Base-by-base conservation (phyloP, 2,888 invertebrate species). In the Pemphredon lugubris region DNA sequence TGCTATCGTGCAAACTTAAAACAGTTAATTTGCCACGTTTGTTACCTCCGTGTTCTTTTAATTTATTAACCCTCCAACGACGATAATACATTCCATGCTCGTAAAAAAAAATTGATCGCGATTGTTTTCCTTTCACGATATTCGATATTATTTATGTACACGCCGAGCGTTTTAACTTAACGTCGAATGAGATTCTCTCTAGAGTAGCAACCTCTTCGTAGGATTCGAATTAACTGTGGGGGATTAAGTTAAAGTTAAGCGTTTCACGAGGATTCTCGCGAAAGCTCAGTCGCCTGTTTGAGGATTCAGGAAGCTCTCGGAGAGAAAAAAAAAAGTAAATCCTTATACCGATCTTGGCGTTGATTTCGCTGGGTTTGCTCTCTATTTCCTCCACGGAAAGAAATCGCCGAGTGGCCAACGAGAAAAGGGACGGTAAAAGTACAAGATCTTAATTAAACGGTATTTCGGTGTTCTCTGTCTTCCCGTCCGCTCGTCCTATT, bases 371-470 rank as follows among this genome's bases (percentile, higher is more conserved):
- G 50, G 23, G 58, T 54, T 68, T 34, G 48, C 14, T 40, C 45
- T 23, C 21, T 26, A 51, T 58, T 63, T 63, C 60, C 45, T 54
- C 34, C 47, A 34, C 53, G 14, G 26, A 3, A 45, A 30, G 42
- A n/a, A 48, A 48, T 50, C 48, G 42, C 48, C 32, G 37, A 14
- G 39, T 57, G 54, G 30, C 37, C 45, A 45, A 55, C 55, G 26
- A 26, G 30, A 71, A 68, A 77, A 53, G 34, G 45, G 39, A 60
- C 54, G 48, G 60, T 72, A 63, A 67, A 65, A 51, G 50, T 26
- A 14, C 20, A 47, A 57, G 44, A 54, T 66, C 57, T 78, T 78
- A 77, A 77, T 77, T 77, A 78, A 78, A 69, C 55, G 34, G 40
- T 63, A 59, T 57, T 60, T 64, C 53, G 32, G 34, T 45, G 37